Evolutionary conservation across 2,113 vertebrate genomes (phyloP).

Genomic region (Garra rufa): DNA sequence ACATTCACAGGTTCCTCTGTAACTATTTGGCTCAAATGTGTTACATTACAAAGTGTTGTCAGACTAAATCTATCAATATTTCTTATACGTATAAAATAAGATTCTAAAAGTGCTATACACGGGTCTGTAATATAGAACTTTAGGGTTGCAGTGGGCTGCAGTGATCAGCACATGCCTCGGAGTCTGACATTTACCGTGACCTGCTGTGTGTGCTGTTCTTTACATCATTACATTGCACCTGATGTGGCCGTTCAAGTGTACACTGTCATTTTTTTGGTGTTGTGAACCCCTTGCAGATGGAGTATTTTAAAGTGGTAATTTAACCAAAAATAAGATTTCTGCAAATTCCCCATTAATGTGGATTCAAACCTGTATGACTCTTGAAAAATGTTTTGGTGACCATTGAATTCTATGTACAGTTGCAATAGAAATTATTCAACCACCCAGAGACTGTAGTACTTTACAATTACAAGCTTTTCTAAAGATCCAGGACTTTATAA

Average conservation of each 20-base stretch:
- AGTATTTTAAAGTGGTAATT: neutral
- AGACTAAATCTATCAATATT: neutral
- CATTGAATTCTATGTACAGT: neutral
- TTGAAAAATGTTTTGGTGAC: neutral
- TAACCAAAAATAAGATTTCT: neutral
- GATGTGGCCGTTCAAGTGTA: neutral
- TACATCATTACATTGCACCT: constrained; percentile 7
- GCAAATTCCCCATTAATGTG: too few species aligned
- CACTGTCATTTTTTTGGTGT: neutral
- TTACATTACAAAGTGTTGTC: neutral
- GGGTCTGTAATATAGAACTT: neutral
- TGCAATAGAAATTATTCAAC: too few species aligned
- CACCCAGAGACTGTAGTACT: too few species aligned
- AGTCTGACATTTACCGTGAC: constrained; percentile 32
- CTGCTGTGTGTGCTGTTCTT: constrained; percentile 15
- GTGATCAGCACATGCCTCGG: constrained; percentile 26
- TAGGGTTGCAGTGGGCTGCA: neutral
- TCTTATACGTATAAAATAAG: neutral
- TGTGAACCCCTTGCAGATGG: neutral
- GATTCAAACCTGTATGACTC: too few species aligned
- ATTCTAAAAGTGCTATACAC: neutral
- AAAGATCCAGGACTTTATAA: too few species aligned
- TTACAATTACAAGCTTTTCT: too few species aligned
- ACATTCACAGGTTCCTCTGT: neutral
- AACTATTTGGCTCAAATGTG: neutral